Conservation (phyloP, 2,888 invertebrate species). For the Drosophila pegasa region DNA sequence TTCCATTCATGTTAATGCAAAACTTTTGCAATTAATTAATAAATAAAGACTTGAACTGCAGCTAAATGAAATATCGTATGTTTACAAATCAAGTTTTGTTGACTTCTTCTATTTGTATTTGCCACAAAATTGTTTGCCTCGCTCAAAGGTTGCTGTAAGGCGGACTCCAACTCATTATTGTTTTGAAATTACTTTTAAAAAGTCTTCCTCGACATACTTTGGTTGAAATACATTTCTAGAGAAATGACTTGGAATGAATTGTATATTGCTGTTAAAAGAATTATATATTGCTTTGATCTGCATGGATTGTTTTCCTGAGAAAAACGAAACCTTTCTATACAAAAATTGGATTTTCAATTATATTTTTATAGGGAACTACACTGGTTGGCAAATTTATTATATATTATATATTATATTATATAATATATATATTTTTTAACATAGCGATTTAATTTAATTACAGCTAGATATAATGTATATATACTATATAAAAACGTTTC, state of each 20-base stretch:
- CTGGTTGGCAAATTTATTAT: too few relatives aligned
- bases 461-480: too few relatives aligned
- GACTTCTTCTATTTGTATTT: neutral
- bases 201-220: neutral
- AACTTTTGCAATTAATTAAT: constrained; percentile 10
- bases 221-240: too few relatives aligned
- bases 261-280: neutral
- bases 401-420: too few relatives aligned
- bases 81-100: neutral
- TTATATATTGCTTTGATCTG: too few relatives aligned
- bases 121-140: neutral
- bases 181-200: constrained; percentile 1
- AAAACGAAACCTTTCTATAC: too few relatives aligned
- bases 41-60: neutral
- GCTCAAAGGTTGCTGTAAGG: neutral
- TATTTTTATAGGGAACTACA: too few relatives aligned
- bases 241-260: neutral
- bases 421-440: too few relatives aligned
- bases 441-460: too few relatives aligned
- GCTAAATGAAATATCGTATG: neutral
- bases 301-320: too few relatives aligned
- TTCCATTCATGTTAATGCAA: neutral
- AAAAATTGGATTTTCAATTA: too few relatives aligned
- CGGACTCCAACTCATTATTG: constrained; percentile 2
- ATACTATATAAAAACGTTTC: too few relatives aligned